These are phyloP conservation scores for Epinephelus cyanopodus DNA, from an alignment of 2,113 vertebrate genomes.

Conservation along the genomic window DNA sequence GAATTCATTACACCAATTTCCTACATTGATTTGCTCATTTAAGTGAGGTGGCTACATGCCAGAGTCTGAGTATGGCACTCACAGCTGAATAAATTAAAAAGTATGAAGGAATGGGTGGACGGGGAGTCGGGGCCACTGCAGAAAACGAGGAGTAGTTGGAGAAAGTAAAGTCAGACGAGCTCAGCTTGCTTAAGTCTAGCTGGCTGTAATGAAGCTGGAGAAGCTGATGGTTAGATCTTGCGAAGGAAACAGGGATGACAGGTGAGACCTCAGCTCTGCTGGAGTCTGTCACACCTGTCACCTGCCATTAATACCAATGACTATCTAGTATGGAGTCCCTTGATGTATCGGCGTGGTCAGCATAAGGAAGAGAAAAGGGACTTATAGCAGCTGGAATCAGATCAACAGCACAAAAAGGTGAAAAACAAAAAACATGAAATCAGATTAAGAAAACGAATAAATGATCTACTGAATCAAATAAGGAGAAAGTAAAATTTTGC, in stretches of 20 bases:
- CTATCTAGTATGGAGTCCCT: not conserved
- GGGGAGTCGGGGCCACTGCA: not conserved
- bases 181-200: not conserved
- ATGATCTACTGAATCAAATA: not conserved
- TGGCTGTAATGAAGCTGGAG: not conserved
- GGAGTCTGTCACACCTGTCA: constrained; percentile 16
- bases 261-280: not conserved
- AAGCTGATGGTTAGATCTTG: constrained; percentile 3
- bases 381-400: not conserved
- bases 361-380: not conserved
- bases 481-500: not conserved
- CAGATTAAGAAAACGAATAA: not conserved
- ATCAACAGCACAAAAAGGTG: not conserved
- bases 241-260: not conserved
- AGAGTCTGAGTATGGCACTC: not conserved
- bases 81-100: constrained; percentile 31
- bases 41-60: not conserved
- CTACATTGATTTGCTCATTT: constrained; percentile 42
- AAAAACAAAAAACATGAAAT: constrained; percentile 9
- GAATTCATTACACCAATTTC: constrained; percentile 55
- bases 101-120: constrained; percentile 7
- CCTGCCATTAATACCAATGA: not conserved
- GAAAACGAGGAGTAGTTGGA: not conserved
- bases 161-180: not conserved
- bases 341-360: not conserved